phyloP scores from a whole-genome alignment of 2,113 vertebrate genomes.

The Silurus asotus region DNA sequence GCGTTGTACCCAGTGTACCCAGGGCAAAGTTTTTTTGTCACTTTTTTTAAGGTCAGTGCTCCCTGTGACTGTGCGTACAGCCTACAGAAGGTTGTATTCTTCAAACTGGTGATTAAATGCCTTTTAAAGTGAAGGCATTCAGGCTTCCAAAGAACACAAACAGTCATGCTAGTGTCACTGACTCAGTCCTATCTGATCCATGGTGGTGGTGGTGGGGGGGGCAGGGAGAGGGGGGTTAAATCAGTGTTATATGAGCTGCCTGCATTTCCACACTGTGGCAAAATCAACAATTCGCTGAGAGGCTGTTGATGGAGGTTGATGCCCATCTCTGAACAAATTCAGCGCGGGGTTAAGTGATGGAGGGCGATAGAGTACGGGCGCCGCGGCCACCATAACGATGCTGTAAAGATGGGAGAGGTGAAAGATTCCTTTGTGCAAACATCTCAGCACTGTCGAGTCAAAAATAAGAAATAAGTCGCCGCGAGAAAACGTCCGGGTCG shows the following conservation, averaged over 20 bases:
- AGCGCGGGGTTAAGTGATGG: slow-evolving; percentile 53
- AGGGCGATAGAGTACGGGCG: slow-evolving; percentile 19
- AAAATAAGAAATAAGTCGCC: slow-evolving; percentile 44
- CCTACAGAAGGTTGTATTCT: not conserved
- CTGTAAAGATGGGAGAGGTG: slow-evolving; percentile 8
- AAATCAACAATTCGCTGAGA: slow-evolving; percentile 69
- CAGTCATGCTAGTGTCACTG: slow-evolving; percentile 41
- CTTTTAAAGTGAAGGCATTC: slow-evolving; percentile 41
- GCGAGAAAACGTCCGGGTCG: slow-evolving; percentile 47
- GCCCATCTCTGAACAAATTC: slow-evolving; percentile 67
- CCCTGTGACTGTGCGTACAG: too few species aligned
- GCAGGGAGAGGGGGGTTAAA: slow-evolving; percentile 31
- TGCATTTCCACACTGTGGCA: slow-evolving; percentile 70
- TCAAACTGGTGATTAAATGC: not conserved
- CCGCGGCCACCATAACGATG: slow-evolving; percentile 22
- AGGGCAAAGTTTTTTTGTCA: too few species aligned
- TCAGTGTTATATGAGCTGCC: slow-evolving; percentile 60
- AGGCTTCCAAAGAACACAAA: slow-evolving; percentile 62
- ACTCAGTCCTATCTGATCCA: slow-evolving; percentile 60
- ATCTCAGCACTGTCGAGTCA: slow-evolving; percentile 27
- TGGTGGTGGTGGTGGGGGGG: not conserved
- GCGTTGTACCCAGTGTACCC: too few species aligned
- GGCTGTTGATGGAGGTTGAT: slow-evolving; percentile 62
- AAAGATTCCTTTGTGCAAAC: slow-evolving; percentile 25
- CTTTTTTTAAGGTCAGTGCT: too few species aligned